Conservation (phyloP, 2,888 invertebrate species). For the Phrixothrix hirtus region DNA sequence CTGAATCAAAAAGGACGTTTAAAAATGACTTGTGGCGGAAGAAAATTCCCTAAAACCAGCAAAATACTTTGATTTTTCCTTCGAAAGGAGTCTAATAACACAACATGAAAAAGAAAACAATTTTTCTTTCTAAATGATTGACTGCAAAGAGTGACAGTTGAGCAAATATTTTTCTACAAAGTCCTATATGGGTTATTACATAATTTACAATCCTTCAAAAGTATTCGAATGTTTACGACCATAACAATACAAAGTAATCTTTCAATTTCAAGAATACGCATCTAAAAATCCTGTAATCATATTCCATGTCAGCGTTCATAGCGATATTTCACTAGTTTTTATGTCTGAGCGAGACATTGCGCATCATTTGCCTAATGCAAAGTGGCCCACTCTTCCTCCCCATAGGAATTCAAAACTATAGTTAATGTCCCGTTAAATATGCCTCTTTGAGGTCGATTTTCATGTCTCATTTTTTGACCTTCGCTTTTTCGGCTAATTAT, state of each 20-base stretch:
- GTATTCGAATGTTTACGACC: constrained; percentile 33
- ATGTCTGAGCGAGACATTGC: constrained; percentile 47
- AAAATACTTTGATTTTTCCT: no score
- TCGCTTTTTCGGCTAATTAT: background rate
- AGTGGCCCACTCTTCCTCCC: constrained; percentile 48
- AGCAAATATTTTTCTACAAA: background rate
- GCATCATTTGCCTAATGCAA: constrained; percentile 55
- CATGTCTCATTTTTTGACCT: background rate
- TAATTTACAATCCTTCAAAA: constrained; percentile 28
- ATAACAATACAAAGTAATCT: constrained; percentile 53
- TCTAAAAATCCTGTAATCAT: constrained; percentile 50
- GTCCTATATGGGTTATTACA: constrained; percentile 16
- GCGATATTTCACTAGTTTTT: constrained; percentile 52
- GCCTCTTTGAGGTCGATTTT: constrained; percentile 31
- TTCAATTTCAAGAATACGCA: constrained; percentile 51
- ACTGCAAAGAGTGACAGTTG: background rate
- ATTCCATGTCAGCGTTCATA: constrained; percentile 48
- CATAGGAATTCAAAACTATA: constrained; percentile 53
- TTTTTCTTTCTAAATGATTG: background rate
- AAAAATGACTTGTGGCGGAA: background rate
- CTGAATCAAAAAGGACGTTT: background rate
- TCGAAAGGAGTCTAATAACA: no score
- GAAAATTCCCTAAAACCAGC: background rate
- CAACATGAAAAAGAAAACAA: background rate
- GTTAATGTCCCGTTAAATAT: constrained; percentile 56